Base-by-base conservation (phyloP, 1,140 invertebrate genomes). In the Phthorimaea operculella region DNA sequence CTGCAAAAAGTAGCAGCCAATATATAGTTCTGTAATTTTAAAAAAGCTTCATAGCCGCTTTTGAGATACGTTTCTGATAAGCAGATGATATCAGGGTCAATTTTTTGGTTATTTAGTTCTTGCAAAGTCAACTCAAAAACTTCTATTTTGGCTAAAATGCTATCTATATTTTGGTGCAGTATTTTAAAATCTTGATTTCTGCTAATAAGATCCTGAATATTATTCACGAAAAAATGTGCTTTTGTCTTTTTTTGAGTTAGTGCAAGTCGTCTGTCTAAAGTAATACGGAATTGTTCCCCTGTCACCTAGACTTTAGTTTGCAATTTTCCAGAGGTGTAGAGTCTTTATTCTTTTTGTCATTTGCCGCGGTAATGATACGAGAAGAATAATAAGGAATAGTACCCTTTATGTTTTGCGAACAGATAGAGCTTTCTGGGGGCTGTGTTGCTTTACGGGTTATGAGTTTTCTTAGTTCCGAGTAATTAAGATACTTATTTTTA, bases 121-220 rank as follows among this genome's bases (percentile, higher is more conserved):
- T 21, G 10, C 10, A 51, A 12, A 9, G 49, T 51, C 11, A 51
- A 4, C 12, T 51, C 49, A 21, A 51, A 51, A 12, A 51, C 8
- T 51, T 51, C 49, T 21, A 4, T 28, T 33, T 51, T 51, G 17
- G 49, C 17, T 28, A 21, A 33, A 1, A 51, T 21, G 17, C 49
- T 33, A 8, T 9, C 18, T 51, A 51, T 51, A 51, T 51, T 51
- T 51, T 51, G 49, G 18, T 51, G 49, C 4, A 51, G 28, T 21
- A 51, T 4, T 9, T 9, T 28, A 33, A 51, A 51, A 12, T 51
- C 5, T n/a, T 1, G 8, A 18, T 12, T 7, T 5, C 12, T 28
- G 11, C 15, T 15, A 8, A 12, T 39, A 10, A 39, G 10, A 3
- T n/a, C 10, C n/a, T 39, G 36, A 39, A 14, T 4, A 14, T 9